phyloP scores from a whole-genome alignment of 2,888 invertebrate species.

The Drosophila phalerata region DNA sequence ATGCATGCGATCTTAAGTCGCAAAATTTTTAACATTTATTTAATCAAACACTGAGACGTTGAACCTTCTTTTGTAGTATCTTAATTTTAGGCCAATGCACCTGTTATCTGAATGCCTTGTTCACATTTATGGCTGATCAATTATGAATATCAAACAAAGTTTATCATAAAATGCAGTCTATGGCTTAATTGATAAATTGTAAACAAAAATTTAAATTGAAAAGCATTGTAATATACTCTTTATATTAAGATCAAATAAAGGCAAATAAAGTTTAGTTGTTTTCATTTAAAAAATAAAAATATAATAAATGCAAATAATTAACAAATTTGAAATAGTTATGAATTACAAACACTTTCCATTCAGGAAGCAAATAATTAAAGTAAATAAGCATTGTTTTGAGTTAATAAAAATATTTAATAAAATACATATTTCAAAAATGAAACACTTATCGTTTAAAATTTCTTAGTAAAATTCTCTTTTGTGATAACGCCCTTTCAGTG shows the following conservation, averaged over 20 bases:
- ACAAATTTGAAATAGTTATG: not conserved
- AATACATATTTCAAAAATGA: not conserved
- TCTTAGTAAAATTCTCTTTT: not conserved
- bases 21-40: constrained; percentile 2
- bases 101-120: constrained; percentile 35
- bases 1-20: constrained; percentile 12
- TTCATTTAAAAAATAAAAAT: not conserved
- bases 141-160: not conserved
- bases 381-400: not conserved
- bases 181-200: not conserved
- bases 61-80: not conserved
- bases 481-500: constrained; percentile 8
- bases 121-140: not conserved
- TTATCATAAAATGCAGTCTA: not conserved
- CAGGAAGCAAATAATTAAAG: not conserved
- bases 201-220: not conserved
- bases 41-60: not conserved
- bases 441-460: not conserved
- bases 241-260: too few relatives aligned
- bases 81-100: constrained; percentile 18
- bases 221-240: not conserved
- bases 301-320: not conserved
- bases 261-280: not conserved
- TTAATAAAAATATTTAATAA: not conserved
- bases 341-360: not conserved